These are phyloP conservation scores for Nesospiza acunhae DNA, from an alignment of 2,113 vertebrate genomes.

Conservation along the genomic window DNA sequence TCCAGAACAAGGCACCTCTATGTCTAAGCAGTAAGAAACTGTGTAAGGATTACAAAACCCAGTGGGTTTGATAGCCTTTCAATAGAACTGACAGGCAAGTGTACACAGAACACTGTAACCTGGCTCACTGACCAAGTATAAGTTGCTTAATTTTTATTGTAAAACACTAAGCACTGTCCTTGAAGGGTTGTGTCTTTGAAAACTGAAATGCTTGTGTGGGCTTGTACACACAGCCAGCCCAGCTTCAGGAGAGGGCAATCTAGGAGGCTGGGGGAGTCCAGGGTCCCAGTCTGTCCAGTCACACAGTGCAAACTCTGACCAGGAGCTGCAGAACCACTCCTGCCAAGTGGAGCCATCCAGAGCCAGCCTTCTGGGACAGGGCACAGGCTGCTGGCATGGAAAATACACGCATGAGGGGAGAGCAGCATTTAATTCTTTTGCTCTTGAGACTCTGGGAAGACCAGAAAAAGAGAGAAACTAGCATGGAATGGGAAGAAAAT, in stretches of 20 bases:
- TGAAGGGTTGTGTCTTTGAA: neutral
- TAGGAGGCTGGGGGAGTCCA: neutral
- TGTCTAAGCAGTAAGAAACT: neutral
- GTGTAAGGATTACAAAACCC: neutral
- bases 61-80: neutral
- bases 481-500: neutral
- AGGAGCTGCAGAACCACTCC: neutral
- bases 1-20: neutral
- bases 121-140: neutral
- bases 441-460: neutral
- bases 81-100: neutral
- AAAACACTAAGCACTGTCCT: neutral
- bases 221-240: neutral
- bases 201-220: neutral
- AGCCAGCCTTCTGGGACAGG: neutral
- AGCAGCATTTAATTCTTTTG: neutral
- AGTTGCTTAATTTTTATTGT: neutral
- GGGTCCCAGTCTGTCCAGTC: accelerated
- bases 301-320: accelerated
- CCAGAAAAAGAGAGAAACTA: neutral
- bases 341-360: accelerated
- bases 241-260: accelerated
- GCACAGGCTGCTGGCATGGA: neutral
- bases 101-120: neutral
- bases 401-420: neutral